Conservation (phyloP, 2,888 invertebrate genomes). For the Parthenolecanium corni region DNA sequence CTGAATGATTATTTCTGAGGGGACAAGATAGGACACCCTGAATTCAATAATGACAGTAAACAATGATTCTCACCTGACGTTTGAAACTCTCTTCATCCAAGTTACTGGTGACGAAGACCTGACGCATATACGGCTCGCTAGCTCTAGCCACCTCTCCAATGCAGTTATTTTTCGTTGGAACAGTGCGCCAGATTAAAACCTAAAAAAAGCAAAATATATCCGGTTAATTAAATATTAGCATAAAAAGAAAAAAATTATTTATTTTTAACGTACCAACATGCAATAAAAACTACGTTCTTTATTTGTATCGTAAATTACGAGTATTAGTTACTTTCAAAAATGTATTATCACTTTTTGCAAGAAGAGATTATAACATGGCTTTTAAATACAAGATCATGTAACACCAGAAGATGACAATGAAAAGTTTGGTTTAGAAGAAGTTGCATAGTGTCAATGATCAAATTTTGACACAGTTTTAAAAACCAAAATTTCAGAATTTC, state of each 20-base stretch:
- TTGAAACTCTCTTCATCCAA: constrained; percentile 48
- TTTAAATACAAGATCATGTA: background rate
- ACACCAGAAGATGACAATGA: background rate
- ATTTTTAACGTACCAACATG: background rate
- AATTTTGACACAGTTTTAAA: too few relatives aligned
- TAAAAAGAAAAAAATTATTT: constrained; percentile 6
- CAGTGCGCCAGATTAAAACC: constrained; percentile 87
- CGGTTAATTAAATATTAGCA: background rate
- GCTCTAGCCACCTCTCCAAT: constrained; percentile 87
- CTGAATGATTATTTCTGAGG: too few relatives aligned
- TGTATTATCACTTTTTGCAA: background rate
- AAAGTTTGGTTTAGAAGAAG: too few relatives aligned
- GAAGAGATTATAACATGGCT: too few relatives aligned
- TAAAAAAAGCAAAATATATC: constrained; percentile 35
- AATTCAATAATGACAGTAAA: too few relatives aligned
- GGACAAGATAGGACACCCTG: too few relatives aligned
- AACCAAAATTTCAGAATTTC: too few relatives aligned
- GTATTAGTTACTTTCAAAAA: too few relatives aligned
- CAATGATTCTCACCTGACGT: too few relatives aligned
- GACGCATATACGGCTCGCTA: constrained; percentile 91
- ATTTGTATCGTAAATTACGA: too few relatives aligned
- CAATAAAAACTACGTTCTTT: background rate
- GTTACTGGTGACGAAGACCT: constrained; percentile 73
- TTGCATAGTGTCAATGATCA: too few relatives aligned
- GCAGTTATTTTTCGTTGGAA: constrained; percentile 72